A percentile compares a stretch with the other conserved stretches of the same genome.
phyloP scores from a whole-genome alignment of 2,797 vertebrate genomes.

The Periophthalmus magnuspinnatus region DNA sequence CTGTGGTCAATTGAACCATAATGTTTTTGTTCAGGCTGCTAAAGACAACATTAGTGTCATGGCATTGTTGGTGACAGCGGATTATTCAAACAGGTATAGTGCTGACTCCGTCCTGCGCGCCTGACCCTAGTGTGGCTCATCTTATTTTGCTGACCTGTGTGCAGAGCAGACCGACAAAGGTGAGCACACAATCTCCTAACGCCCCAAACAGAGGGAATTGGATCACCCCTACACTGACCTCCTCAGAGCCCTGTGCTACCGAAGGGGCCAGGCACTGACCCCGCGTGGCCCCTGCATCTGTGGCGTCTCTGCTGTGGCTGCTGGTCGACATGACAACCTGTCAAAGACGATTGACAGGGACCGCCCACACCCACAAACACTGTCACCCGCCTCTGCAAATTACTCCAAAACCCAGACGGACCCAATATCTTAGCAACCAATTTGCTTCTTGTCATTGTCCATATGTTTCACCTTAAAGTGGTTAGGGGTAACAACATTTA shows the following conservation, averaged over 20 bases:
- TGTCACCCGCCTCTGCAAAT: slow-evolving; percentile 53
- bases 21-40: slow-evolving; percentile 41
- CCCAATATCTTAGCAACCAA: slow-evolving; percentile 28
- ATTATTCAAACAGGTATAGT: slow-evolving; percentile 54
- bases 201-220: slow-evolving; percentile 81
- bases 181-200: slow-evolving; percentile 74
- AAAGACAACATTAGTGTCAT: slow-evolving; percentile 52
- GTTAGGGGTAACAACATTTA: slow-evolving; percentile 4
- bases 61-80: slow-evolving; percentile 45
- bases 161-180: slow-evolving; percentile 76
- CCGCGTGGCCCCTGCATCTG: slow-evolving; percentile 48
- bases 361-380: slow-evolving; percentile 59
- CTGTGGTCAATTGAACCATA: slow-evolving; percentile 60
- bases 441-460: slow-evolving; percentile 41
- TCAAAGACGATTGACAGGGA: slow-evolving; percentile 85
- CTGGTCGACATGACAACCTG: slow-evolving; percentile 78
- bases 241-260: slow-evolving; percentile 62
- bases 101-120: slow-evolving; percentile 34
- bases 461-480: slow-evolving; percentile 24
- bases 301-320: slow-evolving; percentile 48
- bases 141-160: slow-evolving; percentile 77
- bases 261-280: slow-evolving; percentile 68
- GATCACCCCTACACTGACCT: slow-evolving; percentile 80
- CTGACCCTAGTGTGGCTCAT: slow-evolving; percentile 62
- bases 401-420: slow-evolving; percentile 65